Conservation (phyloP, 2,113 vertebrate genomes). For the Mastomys natalensis region DNA sequence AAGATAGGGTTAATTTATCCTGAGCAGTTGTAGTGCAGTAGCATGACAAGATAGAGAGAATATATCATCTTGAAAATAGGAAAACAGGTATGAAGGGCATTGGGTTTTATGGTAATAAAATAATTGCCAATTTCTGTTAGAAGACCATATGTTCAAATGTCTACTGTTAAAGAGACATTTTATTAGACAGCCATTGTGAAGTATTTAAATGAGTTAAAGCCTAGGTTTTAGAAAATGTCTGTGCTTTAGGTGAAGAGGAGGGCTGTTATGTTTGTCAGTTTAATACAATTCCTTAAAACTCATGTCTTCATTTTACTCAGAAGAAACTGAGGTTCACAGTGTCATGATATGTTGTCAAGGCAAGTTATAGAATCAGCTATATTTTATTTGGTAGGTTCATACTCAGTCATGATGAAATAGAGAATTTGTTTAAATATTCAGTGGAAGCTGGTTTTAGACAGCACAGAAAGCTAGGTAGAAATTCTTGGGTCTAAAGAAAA, state of each 20-base stretch:
- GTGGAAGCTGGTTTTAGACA: background rate
- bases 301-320: background rate
- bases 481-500: background rate
- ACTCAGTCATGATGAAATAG: background rate
- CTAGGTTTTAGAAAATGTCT: background rate
- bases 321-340: background rate
- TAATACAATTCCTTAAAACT: background rate
- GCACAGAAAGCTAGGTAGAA: background rate
- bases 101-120: slow-evolving; percentile 16
- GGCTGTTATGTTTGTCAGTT: background rate
- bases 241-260: background rate
- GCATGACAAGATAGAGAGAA: background rate
- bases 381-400: background rate
- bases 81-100: background rate
- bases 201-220: background rate
- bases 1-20: background rate
- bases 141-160: background rate
- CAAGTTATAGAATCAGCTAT: background rate
- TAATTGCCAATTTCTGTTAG: background rate
- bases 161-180: background rate
- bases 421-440: background rate
- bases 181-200: background rate
- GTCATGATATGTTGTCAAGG: background rate
- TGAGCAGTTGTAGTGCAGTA: background rate
- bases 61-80: background rate